Evolutionary conservation across 2,113 vertebrate genomes (phyloP).

Genomic region (Syngnathus floridae): DNA sequence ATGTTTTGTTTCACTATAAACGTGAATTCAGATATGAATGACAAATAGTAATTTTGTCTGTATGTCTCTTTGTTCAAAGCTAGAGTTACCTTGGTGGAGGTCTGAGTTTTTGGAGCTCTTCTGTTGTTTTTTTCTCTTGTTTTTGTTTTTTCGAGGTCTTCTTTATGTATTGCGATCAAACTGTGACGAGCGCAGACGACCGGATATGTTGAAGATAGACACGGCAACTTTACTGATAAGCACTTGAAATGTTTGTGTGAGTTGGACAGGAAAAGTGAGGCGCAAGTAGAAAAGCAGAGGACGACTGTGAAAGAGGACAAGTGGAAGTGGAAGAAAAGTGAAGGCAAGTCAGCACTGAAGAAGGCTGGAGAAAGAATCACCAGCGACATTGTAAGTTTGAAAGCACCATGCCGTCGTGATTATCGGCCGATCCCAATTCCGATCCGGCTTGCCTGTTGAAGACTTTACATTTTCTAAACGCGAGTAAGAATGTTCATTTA

Average conservation of each 20-base stretch:
- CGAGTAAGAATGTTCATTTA: not conserved
- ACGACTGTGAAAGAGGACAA: not conserved
- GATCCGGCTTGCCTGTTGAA: not conserved
- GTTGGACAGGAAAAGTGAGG: not conserved
- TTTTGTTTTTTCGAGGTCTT: conserved; percentile 20
- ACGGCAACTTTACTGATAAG: not conserved
- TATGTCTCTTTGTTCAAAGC: not conserved
- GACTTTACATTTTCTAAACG: not conserved
- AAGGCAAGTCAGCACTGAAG: not conserved
- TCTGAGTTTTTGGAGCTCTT: not conserved
- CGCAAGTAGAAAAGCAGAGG: not conserved
- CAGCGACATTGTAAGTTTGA: no score
- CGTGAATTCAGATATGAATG: not conserved
- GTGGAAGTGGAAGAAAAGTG: no score
- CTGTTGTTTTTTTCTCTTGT: conserved; percentile 10
- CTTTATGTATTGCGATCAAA: conserved; percentile 62
- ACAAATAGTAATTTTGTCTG: not conserved
- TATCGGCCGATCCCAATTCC: not conserved
- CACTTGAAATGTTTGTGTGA: not conserved
- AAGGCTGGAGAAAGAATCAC: no score
- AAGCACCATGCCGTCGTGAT: not conserved
- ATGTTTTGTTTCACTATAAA: not conserved
- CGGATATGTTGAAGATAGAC: conserved; percentile 17
- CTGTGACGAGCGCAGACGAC: conserved; percentile 38
- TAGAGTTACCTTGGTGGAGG: not conserved